These are phyloP conservation scores for Dreissena polymorpha DNA, from an alignment of 1,140 invertebrate genomes.

Conservation along the genomic window DNA sequence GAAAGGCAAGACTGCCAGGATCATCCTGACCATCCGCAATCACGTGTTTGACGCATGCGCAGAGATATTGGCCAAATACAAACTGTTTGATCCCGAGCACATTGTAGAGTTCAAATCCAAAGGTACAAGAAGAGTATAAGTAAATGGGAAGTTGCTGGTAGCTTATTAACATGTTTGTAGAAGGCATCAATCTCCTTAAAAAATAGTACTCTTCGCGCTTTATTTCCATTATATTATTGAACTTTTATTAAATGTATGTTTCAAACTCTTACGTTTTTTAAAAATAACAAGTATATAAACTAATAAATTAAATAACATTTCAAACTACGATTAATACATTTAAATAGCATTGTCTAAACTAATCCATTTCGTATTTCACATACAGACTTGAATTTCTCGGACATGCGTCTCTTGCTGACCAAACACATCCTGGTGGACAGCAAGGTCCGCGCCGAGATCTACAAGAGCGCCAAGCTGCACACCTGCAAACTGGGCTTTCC, in stretches of 20 bases:
- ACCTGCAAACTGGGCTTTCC: conserved; percentile 24
- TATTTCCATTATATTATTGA: too few species aligned
- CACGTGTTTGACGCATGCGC: conserved; percentile 34
- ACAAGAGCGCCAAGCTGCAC: conserved; percentile 39
- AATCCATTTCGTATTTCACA: not conserved
- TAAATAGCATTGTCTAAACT: not conserved
- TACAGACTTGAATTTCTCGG: conserved; percentile 22
- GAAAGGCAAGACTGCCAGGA: not conserved
- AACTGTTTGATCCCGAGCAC: conserved; percentile 26
- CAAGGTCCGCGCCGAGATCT: conserved; percentile 21
- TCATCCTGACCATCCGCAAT: conserved; percentile 33
- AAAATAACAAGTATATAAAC: too few species aligned
- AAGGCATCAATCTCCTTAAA: too few species aligned
- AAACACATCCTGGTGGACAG: conserved; percentile 19
- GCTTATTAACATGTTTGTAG: too few species aligned
- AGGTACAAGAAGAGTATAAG: not conserved
- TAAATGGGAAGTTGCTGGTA: too few species aligned
- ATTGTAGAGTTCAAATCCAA: conserved; percentile 30
- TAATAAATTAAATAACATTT: too few species aligned
- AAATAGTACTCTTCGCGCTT: too few species aligned
- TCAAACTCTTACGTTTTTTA: too few species aligned
- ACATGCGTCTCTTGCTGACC: conserved; percentile 30
- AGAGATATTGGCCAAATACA: not conserved
- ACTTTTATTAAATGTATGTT: too few species aligned
- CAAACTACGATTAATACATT: too few species aligned